Evolutionary conservation across 1,140 invertebrate species (phyloP), one percentile per base, ranked within the genome.

Genomic region (Andrena cerasifolii): DNA sequence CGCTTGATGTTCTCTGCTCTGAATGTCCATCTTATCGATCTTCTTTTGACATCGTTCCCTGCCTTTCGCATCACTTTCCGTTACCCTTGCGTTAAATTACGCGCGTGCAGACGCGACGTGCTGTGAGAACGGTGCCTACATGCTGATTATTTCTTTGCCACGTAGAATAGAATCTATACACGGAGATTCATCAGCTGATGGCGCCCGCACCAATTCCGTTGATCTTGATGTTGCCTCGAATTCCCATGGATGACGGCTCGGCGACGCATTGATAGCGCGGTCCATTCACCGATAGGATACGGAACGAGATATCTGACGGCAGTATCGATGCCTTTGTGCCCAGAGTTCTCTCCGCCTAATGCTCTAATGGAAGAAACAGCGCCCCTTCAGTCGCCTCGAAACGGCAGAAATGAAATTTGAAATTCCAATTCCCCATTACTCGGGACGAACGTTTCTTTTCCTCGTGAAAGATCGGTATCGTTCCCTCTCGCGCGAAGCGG

Each of bases 61-160:
- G n/a, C 43, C 40, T 45, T 59, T 4, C 12, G 26, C 24, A 3
- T 47, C 16, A 51, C 14, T 72, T 72, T 65, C 40, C n/a, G 26
- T 45, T 40, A 40, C 18, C 40, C 21, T 24, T 31, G 0, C 24
- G 51, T 33, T 54, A 53, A 75, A 36, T 75, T 56, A 56, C 49
- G 33, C 61, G 58, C 40, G n/a, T 33, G 26, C n/a, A 40, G 24
- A 61, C 56, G 49, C 0, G 36, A 21, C 0, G 18, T 3, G 8
- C 49, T 40, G 43, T 51, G n/a, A 63, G 33, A 31, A 51, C 31
- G 8, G 10, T 31, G n/a, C n/a, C n/a, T n/a, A 12, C 43, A 10
- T 7, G 18, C 28, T 45, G 61, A 43, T 75, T 67, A 75, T 66
- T 67, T 45, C n/a, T 59, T 59, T n/a, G 16, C 59, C 47, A 16